Conservation (phyloP, 2,113 vertebrate species). For the Asarcornis scutulata region DNA sequence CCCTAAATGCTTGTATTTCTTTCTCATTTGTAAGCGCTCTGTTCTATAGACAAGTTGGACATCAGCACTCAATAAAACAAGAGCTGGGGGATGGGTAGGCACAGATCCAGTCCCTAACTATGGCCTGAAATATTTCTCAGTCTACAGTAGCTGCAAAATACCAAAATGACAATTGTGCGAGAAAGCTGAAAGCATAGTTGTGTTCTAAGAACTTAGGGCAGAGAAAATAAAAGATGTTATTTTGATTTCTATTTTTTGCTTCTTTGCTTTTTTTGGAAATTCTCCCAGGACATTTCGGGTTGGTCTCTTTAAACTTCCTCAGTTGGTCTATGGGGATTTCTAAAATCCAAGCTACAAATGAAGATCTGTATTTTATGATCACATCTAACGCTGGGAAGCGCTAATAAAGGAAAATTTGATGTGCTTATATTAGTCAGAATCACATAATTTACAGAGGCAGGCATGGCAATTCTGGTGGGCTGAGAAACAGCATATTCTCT, state of each 20-base stretch:
- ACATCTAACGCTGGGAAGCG: neutral
- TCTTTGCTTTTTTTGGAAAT: slow-evolving; percentile 55
- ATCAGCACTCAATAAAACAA: neutral
- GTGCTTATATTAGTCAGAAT: slow-evolving; percentile 3
- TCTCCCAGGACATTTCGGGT: slow-evolving; percentile 50
- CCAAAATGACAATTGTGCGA: neutral
- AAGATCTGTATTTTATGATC: neutral
- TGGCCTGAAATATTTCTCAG: neutral
- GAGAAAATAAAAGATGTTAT: neutral
- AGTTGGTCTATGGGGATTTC: neutral
- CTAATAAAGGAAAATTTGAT: slow-evolving; percentile 47
- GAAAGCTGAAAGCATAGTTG: slow-evolving; percentile 6
- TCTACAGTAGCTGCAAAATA: slow-evolving; percentile 11
- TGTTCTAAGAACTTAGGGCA: neutral
- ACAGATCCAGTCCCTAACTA: neutral
- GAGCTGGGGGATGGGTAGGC: neutral
- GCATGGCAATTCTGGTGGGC: neutral
- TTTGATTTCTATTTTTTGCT: slow-evolving; percentile 30
- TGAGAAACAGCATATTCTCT: neutral
- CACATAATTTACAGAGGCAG: neutral
- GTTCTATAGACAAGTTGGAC: neutral
- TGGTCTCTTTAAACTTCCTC: slow-evolving; percentile 38
- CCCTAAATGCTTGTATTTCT: neutral
- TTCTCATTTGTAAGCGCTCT: neutral
- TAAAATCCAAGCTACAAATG: slow-evolving; percentile 28